Evolutionary conservation across 2,888 invertebrate species (phyloP), one percentile per base, ranked within the genome.

Genomic region (Aporophyla lueneburgensis): DNA sequence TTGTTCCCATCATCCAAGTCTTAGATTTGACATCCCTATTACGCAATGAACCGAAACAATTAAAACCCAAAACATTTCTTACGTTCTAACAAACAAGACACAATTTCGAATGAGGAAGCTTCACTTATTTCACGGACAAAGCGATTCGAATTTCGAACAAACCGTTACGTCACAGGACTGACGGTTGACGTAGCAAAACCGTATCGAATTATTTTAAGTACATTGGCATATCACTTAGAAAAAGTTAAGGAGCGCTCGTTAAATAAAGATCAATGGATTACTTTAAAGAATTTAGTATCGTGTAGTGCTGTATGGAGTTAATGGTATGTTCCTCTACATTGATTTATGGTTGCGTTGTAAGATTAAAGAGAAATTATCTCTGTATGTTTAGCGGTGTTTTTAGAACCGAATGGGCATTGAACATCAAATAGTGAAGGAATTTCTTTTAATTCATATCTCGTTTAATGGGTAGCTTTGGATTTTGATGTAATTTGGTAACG

Each of bases 131-230:
- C 46, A 79, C 53, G 66, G 63, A 79, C 78, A 87, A 81, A 86
- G 81, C 74, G 73, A 71, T 70, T 88, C 74, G 56, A 81, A 87
- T 81, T 86, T 87, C 84, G 75, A 85, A 86, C 78, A 78, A 83
- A 75, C 76, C 33, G 76, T 59, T 62, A 80, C 78, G 77, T 84
- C 87, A 80, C 65, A 79, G 83, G 66, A 76, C 74, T 74, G 78
- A 71, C 53, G 66, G 70, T 65, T 71, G 46, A 67, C 58, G 70
- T 72, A 63, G 33, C 21, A 76, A 76, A 43, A 78, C 62, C 61
- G 56, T 59, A 63, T 76, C 66, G 51, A 80, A 83, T 76, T 61
- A 65, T 81, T 76, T 76, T 68, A 74, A 74, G 63, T 86, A 77
- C 85, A 81, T 82, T 79, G 71, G 78, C 12, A 46, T 61, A 40